Evolutionary conservation across 2,113 vertebrate genomes (phyloP).

Genomic region (Neogobius melanostomus): DNA sequence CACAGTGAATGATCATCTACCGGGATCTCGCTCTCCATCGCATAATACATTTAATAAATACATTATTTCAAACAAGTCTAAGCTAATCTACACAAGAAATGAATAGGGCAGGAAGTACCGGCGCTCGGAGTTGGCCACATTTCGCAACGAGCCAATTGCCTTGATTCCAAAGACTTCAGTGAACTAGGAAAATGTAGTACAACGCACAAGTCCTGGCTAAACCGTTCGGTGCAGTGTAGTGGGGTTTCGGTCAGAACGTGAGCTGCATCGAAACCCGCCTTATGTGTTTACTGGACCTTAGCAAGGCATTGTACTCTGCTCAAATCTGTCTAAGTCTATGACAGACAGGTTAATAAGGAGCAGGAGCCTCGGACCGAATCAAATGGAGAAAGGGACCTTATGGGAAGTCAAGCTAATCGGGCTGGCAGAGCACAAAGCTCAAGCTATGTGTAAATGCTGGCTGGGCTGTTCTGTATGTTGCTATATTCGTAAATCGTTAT

Average conservation of each 20-base stretch:
- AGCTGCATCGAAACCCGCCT: constrained; percentile 31
- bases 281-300: constrained; percentile 37
- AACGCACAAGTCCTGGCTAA: constrained; percentile 13
- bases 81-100: too few relatives aligned
- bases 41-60: too few relatives aligned
- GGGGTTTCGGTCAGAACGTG: constrained; percentile 17
- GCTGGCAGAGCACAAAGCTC: not conserved
- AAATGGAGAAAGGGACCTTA: not conserved
- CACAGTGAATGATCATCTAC: too few relatives aligned
- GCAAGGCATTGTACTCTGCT: constrained; percentile 1
- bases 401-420: not conserved
- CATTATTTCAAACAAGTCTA: too few relatives aligned
- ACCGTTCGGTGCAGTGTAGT: constrained; percentile 11
- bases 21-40: too few relatives aligned
- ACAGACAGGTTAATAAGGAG: constrained; percentile 29
- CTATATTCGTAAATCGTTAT: too few relatives aligned
- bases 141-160: not conserved
- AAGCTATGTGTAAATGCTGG: not conserved
- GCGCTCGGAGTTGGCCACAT: not conserved
- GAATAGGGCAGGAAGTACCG: too few relatives aligned
- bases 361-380: not conserved
- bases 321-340: not conserved
- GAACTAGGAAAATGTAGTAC: constrained; percentile 27
- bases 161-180: constrained; percentile 27
- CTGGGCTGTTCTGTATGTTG: too few relatives aligned